Evolutionary conservation across 1,140 invertebrate species (phyloP), one percentile per base, ranked within the genome.

Genomic region (Sitophilus oryzae): DNA sequence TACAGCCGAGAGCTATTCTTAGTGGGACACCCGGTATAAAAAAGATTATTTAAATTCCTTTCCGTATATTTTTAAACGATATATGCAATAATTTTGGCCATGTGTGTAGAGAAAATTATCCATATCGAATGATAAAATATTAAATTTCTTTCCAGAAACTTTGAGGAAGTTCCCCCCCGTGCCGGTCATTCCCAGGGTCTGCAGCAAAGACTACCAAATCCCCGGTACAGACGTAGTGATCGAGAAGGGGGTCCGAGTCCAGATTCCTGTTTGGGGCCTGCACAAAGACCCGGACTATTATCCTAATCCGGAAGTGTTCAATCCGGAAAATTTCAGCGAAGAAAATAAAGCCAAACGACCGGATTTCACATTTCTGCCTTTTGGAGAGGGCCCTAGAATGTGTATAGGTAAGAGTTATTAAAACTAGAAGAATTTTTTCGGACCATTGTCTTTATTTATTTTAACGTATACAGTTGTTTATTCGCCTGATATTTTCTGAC

Each of bases 251-350:
- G 82, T 74, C 0, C 56, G 73, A 1, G 66, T 88, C 1, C 65
- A 78, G 6, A 76, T 89, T 35, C 77, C 83, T 0, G 68, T 79
- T 1, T 71, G 78, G 34, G 77, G 76, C 1, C 69, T 89, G 21
- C 86, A 89, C 53, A 73, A 74, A 6, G 77, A 83, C 71, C 71
- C 76, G 1, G 61, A 77, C 2, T 71, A 76, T 59, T 85, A 74
- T 71, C 72, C 77, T 0, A 66, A 84, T 42, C 82, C 84, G 3
- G 70, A 80, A 3, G 69, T 68, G 56, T 86, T 85, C 61, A 72
- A 79, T 61, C 83, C 84, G 0, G 80, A 83, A 57, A 66, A 82
- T 61, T 84, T 78, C 54, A 65, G 58, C 3, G 65, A 70, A 40
- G 70, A 73, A 58, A 65, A 64, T 35, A 76, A 71, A 56, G 56